phyloP scores from a whole-genome alignment of 2,888 invertebrate genomes.

The Synergus umbraculus region DNA sequence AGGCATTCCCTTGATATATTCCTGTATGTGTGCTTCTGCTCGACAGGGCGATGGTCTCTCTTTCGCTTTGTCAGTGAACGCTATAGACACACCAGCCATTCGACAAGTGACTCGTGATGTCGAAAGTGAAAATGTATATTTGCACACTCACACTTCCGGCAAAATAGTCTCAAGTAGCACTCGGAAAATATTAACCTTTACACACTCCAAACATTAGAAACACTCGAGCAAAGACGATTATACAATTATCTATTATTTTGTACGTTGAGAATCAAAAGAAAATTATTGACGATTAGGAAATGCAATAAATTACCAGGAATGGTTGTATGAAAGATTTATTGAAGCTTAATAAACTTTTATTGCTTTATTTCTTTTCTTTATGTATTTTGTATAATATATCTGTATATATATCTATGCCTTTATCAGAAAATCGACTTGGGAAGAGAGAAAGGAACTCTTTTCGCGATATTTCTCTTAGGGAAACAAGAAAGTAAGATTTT shows the following conservation, averaged over 20 bases:
- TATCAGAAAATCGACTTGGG: not conserved
- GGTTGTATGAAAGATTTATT: too few relatives aligned
- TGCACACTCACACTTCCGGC: not conserved
- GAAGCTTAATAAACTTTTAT: not conserved
- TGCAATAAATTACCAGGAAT: too few relatives aligned
- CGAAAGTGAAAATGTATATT: slow-evolving; percentile 10
- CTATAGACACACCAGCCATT: not conserved
- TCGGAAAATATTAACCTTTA: not conserved
- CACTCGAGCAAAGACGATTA: not conserved
- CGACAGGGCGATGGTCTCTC: slow-evolving; percentile 22
- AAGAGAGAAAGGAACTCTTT: not conserved
- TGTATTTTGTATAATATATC: not conserved
- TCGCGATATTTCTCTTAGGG: not conserved
- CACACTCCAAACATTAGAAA: not conserved
- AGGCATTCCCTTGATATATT: slow-evolving; percentile 44
- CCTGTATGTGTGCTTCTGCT: slow-evolving; percentile 20
- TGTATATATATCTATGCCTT: too few relatives aligned
- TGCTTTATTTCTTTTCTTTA: not conserved
- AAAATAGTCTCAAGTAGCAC: not conserved
- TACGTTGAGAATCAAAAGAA: too few relatives aligned
- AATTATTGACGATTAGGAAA: too few relatives aligned
- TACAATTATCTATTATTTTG: not conserved
- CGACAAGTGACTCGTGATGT: slow-evolving; percentile 11
- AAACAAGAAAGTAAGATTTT: slow-evolving; percentile 13
- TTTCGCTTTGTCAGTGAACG: slow-evolving; percentile 18